Percentiles rank a stretch among this genome's conserved stretches.
Evolutionary conservation across 2,113 vertebrate genomes (phyloP).

Genomic region (Cololabis saira): DNA sequence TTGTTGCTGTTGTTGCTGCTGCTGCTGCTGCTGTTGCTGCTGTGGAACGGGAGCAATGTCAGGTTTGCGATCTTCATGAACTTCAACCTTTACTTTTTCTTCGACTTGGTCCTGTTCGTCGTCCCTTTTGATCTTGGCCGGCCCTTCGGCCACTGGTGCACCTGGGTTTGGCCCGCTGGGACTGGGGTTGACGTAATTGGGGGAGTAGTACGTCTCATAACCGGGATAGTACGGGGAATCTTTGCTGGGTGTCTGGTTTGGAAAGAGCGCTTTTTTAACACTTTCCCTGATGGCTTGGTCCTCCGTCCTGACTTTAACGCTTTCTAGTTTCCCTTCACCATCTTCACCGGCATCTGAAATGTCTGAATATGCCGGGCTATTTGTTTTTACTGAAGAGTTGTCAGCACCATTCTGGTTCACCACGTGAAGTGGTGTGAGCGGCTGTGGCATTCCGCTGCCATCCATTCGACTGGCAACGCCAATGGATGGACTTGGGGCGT

Average conservation of each 20-base stretch:
- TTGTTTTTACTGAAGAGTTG: constrained; percentile 94
- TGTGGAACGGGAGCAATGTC: constrained; percentile 81
- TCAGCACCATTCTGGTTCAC: constrained; percentile 96
- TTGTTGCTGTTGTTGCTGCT: no score
- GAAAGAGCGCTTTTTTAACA: constrained; percentile 94
- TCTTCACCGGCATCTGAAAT: constrained; percentile 98
- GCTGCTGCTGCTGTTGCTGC: constrained; percentile 61
- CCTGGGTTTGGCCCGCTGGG: constrained; percentile 85
- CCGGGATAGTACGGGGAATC: constrained; percentile 92
- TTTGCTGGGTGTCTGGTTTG: constrained; percentile 88
- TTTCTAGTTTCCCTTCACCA: constrained; percentile 92
- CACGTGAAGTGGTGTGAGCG: constrained; percentile 89
- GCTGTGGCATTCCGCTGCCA: constrained; percentile 85
- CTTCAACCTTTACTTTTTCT: constrained; percentile 88
- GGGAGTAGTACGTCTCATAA: constrained; percentile 95
- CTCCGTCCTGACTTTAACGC: constrained; percentile 87
- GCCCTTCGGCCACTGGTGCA: constrained; percentile 81
- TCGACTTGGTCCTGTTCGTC: constrained; percentile 89
- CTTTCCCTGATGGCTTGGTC: constrained; percentile 92
- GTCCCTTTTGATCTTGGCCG: constrained; percentile 91
- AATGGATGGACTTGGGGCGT: constrained; percentile 96
- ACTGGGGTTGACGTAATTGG: constrained; percentile 92
- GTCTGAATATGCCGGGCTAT: constrained; percentile 96
- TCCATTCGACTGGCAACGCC: constrained; percentile 91
- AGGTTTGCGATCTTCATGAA: constrained; percentile 90